Conservation (phyloP, 2,113 vertebrate genomes). For the Coregonus clupeaformis region DNA sequence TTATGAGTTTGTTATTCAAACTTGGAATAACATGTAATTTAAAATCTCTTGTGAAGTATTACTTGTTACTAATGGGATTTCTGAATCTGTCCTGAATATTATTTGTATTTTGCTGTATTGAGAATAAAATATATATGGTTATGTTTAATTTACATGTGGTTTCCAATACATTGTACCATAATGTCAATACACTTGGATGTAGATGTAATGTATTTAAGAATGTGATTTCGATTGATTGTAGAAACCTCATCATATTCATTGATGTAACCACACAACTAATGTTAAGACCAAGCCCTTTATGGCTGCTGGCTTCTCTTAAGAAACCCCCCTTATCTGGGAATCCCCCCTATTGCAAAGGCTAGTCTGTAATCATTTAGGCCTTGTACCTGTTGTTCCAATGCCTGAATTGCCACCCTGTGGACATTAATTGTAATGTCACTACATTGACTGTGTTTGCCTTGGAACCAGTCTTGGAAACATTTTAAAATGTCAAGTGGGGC, state of each 20-base stretch:
- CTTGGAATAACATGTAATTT: slow-evolving; percentile 77
- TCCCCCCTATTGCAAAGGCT: neutral
- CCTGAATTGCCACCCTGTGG: slow-evolving; percentile 45
- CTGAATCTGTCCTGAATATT: slow-evolving; percentile 98
- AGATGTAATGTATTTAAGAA: too few species aligned
- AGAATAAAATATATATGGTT: slow-evolving; percentile 89
- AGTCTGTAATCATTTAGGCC: neutral
- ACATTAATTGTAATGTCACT: slow-evolving; percentile 14
- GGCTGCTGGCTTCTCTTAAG: too few species aligned
- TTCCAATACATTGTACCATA: neutral
- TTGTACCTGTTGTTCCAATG: neutral
- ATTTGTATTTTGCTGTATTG: slow-evolving; percentile 99
- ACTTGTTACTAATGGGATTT: slow-evolving; percentile 91
- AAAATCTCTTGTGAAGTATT: slow-evolving; percentile 96
- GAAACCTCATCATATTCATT: too few species aligned
- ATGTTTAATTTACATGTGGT: slow-evolving; percentile 59
- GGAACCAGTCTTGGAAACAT: too few species aligned
- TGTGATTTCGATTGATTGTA: too few species aligned
- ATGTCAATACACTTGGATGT: too few species aligned
- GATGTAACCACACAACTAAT: too few species aligned
- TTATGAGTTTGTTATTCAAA: slow-evolving; percentile 81
- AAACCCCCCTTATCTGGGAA: too few species aligned
- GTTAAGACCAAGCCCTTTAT: too few species aligned
- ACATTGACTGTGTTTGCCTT: neutral
- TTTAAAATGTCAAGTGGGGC: too few species aligned